Base-by-base conservation (phyloP, 2,888 invertebrate species). In the Mellilla xanthometata region DNA sequence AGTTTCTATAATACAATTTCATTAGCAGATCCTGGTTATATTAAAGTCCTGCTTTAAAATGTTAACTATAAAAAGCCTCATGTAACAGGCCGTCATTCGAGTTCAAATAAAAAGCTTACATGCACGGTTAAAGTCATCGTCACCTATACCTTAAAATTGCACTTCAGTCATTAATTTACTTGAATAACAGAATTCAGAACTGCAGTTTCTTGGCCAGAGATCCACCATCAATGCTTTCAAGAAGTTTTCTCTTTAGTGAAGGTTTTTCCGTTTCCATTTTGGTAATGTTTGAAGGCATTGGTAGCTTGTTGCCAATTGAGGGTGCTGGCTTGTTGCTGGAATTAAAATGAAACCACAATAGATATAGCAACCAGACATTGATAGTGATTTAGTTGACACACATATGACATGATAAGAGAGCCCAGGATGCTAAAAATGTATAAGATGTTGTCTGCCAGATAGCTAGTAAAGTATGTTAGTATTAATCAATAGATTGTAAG, bases 241-340 rank as follows among this genome's bases (percentile, higher is more conserved):
- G 70, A 22, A 95, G 84, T 81, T 96, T 96, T 56, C 96, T 90
- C 75, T 96, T 96, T 27, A 95, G 87, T 33, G 93, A 93, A 6
- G 94, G 93, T 60, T 92, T 93, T 52, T 94, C 93, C 2, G 79
- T 65, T 56, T 94, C 93, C 34, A 91, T 81, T 72, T 91, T 92
- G 54, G 87, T 85, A 40, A 95, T 84, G 60, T 87, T 91, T 10
- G 93, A 90, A 1, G 96, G 96, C 68, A 95, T 88, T 0, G 98
- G 98, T 39, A 98, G 79, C 71, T 95, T 95, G n/a, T 92, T 81
- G 1, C 96, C 96, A 4, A 95, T 87, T 0, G 97, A 94, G 0
- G 98, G 97, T 3, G 95, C 93, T 2, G 98, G 99, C 75, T 95
- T 96, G 72, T 96, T 97, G 60, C 94, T 93, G 77, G 23, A 81